Base-by-base conservation (phyloP, 2,888 invertebrate genomes). In the Agrochola macilenta region DNA sequence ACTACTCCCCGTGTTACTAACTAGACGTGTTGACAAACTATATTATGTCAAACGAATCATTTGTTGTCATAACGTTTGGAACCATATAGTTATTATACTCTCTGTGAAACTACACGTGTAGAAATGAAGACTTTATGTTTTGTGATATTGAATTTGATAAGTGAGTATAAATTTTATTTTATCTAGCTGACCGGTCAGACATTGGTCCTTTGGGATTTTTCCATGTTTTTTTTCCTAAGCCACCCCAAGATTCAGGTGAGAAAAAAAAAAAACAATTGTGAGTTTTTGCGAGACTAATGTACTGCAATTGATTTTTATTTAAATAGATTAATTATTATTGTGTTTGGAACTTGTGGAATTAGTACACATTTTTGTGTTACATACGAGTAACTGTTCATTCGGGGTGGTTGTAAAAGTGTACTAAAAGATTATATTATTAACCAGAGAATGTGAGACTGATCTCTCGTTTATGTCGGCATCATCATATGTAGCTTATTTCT, bases 91-190 rank as follows among this genome's bases (percentile, higher is more conserved):
- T 46, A 46, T 5, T 39, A 54, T n/a, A 35, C 46, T 14, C 46
- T 46, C 3, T 14, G 46, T 17, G 5, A 5, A 30, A 14, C 2
- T 49, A 49, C 35, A 23, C 39, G 49, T 54, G 14, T 43, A 26
- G 52, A 64, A 54, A 79, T 79, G 78, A 75, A 65, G 14, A 5
- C 20, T 1, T 46, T 74, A 23, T 20, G 9, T n/a, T 2, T 85
- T 7, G 35, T 74, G 30, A 39, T 82, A 14, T 30, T 73, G 26
- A 49, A 7, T 64, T 35, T 74, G 2, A 12, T 52, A 58, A 54
- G 83, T 83, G 54, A 85, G 83, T 81, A 77, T 81, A n/a, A 14
- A 30, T 68, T 66, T 26, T 30, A 46, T 52, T 39, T 26, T 0
- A 17, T 5, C 39, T 39, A 4, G 35, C 35, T 35, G 35, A 35